Evolutionary conservation across 2,113 vertebrate species (phyloP), one percentile per base, ranked within the genome.

Genomic region (Corythaixoides concolor): DNA sequence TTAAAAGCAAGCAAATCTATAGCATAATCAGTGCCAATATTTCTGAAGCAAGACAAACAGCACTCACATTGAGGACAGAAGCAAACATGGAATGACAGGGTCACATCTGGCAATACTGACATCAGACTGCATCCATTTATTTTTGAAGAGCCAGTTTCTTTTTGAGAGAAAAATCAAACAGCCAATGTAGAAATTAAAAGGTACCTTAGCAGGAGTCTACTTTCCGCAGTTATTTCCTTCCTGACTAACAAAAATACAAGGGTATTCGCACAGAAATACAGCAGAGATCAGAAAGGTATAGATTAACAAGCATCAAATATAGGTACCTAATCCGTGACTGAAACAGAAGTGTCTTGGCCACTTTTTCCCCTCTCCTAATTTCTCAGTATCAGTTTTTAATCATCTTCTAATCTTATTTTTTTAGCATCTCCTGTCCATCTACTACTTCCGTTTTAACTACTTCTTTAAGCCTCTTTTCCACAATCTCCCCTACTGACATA

Each of bases 31-130:
- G 32, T 24, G 35, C 27, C 50, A 35, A 15, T 9, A 53, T 60
- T 85, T 73, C 50, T 56, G 62, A 59, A 83, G 50, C 30, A 59
- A 58, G n/a, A 66, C 22, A 66, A 77, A 78, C 0, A 66, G 41
- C 8, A 77, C 16, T 47, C 1, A 1, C 7, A 2, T 45, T 81
- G 33, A 85, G 32, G 37, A 35, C n/a, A 87, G 50, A 69, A 58
- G 41, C 8, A 50, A 85, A 45, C 17, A 55, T 2, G 21, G 27
- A 84, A 76, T 0, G 0, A 75, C 11, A 28, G 11, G n/a, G 13
- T 62, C 45, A 68, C 53, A 73, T 4, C 41, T 39, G 52, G 67
- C 32, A 63, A 32, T 2, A 53, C 9, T 9, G 35, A 78, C 43
- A 89, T 15, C 39, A 56, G 15, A 23, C 8, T 5, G 2, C 9